Evolutionary conservation across 2,888 invertebrate species (phyloP), one percentile per base, ranked within the genome.

Genomic region (Ormia ochracea): DNA sequence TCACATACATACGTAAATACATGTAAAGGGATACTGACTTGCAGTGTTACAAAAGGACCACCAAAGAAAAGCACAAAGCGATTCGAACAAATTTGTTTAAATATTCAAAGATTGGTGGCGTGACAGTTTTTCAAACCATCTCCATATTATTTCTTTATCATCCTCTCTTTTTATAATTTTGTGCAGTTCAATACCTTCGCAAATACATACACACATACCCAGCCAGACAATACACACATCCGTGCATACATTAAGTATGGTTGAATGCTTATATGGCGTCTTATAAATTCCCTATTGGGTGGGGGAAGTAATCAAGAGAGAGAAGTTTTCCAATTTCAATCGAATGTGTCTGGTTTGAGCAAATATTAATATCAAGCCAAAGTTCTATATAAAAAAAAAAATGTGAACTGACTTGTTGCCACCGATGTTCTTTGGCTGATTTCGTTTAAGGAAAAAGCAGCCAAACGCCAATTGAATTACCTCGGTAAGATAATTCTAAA

Each of bases 401-500:
- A 2, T 38, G 31, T 28, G 12, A 50, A 41, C 26, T 74, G 56
- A 74, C 56, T 73, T 65, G 61, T 72, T 72, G 52, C 61, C 41
- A 43, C 61, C 31, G 43, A 54, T 54, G n/a, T 26, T 9, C 36
- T 56, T 70, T 63, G 28, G 43, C 21, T 52, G 52, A 38, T 68
- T 54, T 14, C 10, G 28, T 21, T 48, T 36, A 31, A 38, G 5
- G 4, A 38, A 2, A 45, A 45, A 23, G 45, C 19, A 45, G 28
- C 2, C 14, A 50, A 50, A 23, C 9, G 5, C 23, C 0, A 50
- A 38, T 17, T 26, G 38, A 45, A 45, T 28, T 36, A 28, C 43
- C 28, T 17, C 28, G 21, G n/a, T 28, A 26, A 5, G 9, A 12
- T n/a, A 41, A 58, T 19, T 41, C 21, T 23, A 56, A 38, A 56